These are phyloP conservation scores for Heliothis subflexa DNA, from an alignment of 1,140 invertebrate species.

Conservation along the genomic window DNA sequence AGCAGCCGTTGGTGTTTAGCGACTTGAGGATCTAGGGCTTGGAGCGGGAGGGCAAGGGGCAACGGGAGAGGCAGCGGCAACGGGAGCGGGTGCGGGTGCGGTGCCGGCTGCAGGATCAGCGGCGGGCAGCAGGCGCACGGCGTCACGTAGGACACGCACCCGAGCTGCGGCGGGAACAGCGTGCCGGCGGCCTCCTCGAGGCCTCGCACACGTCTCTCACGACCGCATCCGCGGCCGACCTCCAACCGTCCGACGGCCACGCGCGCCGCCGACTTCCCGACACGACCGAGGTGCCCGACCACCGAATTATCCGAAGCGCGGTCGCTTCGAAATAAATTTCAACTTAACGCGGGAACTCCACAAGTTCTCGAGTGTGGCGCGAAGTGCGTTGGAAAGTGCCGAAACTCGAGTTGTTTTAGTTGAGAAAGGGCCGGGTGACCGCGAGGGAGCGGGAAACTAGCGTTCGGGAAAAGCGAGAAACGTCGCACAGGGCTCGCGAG, in stretches of 20 bases:
- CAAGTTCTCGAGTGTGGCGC: slow-evolving; percentile 66
- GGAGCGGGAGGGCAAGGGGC: slow-evolving; percentile 77
- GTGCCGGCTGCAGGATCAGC: slow-evolving; percentile 74
- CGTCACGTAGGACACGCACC: slow-evolving; percentile 84
- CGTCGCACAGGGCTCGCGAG: slow-evolving; percentile 79
- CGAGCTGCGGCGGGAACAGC: slow-evolving; percentile 85
- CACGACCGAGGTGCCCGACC: slow-evolving; percentile 51
- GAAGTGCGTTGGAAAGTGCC: slow-evolving; percentile 56
- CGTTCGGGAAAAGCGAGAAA: slow-evolving; percentile 78
- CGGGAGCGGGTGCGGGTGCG: slow-evolving; percentile 74
- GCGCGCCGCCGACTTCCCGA: slow-evolving; percentile 70
- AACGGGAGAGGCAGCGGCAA: slow-evolving; percentile 77
- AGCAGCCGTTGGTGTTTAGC: slow-evolving; percentile 84
- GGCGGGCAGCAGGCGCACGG: slow-evolving; percentile 82
- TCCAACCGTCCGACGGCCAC: slow-evolving; percentile 73
- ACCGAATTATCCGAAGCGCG: slow-evolving; percentile 33
- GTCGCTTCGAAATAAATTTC: slow-evolving; percentile 31
- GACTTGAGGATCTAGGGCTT: slow-evolving; percentile 79
- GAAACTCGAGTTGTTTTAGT: slow-evolving; percentile 62
- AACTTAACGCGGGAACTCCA: slow-evolving; percentile 65
- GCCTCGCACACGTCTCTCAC: slow-evolving; percentile 79
- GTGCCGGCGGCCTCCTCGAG: slow-evolving; percentile 84
- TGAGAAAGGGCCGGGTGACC: slow-evolving; percentile 63
- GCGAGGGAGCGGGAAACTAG: slow-evolving; percentile 79
- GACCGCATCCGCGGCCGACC: slow-evolving; percentile 83